These are phyloP conservation scores for Homalodisca vitripennis DNA, from an alignment of 1,140 invertebrate species.

Conservation along the genomic window DNA sequence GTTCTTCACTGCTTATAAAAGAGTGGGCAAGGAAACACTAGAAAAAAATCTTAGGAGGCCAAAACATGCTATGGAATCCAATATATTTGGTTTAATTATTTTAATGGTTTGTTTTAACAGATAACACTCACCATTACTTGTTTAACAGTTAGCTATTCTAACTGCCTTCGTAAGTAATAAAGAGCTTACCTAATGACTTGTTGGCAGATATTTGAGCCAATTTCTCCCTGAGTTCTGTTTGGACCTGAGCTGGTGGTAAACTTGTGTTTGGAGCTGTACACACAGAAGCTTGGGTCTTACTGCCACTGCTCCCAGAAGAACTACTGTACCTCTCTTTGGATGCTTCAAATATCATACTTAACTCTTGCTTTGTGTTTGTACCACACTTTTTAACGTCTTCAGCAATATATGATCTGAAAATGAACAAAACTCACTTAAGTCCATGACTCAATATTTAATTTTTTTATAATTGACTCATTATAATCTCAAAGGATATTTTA, in stretches of 20 bases:
- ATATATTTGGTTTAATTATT: no score
- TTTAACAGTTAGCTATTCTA: no score
- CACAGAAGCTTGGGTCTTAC: not conserved
- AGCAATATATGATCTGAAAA: not conserved
- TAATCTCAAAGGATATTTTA: no score
- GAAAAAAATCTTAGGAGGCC: no score
- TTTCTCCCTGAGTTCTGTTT: not conserved
- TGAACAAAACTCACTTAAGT: not conserved
- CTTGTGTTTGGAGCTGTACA: not conserved
- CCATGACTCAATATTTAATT: no score
- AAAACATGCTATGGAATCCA: no score
- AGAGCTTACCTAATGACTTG: not conserved
- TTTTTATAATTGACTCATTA: no score
- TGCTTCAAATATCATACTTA: conserved; percentile 39
- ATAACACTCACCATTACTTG: no score
- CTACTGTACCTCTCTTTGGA: conserved; percentile 39
- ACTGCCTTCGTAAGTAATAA: no score
- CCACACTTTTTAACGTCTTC: not conserved
- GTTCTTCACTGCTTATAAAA: no score
- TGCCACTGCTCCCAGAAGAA: conserved; percentile 25
- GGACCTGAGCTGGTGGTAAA: not conserved
- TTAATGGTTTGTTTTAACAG: no score
- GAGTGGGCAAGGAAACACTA: no score
- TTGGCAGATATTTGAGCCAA: conserved; percentile 13
- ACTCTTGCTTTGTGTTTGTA: conserved; percentile 25